Conservation (phyloP, 2,113 vertebrate species). For the Myanophis thanlyinensis region DNA sequence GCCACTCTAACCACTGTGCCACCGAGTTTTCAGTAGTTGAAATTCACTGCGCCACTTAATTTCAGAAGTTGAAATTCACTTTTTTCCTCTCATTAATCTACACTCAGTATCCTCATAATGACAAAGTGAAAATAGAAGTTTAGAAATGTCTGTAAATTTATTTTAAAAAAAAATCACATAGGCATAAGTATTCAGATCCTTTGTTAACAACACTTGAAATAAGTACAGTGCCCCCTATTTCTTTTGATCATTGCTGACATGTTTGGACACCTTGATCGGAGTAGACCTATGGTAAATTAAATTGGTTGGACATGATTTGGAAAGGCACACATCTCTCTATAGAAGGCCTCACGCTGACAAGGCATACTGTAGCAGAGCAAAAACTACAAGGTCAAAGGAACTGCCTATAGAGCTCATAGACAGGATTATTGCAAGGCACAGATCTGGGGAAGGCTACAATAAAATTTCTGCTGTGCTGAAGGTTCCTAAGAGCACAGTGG, state of each 20-base stretch:
- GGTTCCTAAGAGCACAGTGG: neutral
- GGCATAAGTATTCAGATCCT: neutral
- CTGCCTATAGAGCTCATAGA: neutral
- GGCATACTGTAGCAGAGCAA: neutral
- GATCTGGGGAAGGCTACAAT: neutral
- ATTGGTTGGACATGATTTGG: neutral
- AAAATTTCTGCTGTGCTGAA: neutral
- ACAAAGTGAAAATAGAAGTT: neutral
- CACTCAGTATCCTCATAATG: neutral
- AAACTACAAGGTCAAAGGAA: neutral
- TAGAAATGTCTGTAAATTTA: neutral
- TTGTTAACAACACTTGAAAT: neutral
- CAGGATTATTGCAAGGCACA: neutral
- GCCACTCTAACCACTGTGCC: too few species aligned
- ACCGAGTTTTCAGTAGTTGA: too few species aligned
- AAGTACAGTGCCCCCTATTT: neutral
- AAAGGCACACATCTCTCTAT: neutral
- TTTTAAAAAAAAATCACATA: neutral
- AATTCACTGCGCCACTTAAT: too few species aligned
- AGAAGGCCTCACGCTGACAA: neutral
- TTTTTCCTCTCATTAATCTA: neutral
- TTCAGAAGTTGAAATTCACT: neutral
- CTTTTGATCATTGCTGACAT: neutral
- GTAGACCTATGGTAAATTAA: neutral
- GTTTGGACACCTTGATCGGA: neutral